Evolutionary conservation across 1,140 invertebrate species (phyloP).

Genomic region (Drosophila ambigua): DNA sequence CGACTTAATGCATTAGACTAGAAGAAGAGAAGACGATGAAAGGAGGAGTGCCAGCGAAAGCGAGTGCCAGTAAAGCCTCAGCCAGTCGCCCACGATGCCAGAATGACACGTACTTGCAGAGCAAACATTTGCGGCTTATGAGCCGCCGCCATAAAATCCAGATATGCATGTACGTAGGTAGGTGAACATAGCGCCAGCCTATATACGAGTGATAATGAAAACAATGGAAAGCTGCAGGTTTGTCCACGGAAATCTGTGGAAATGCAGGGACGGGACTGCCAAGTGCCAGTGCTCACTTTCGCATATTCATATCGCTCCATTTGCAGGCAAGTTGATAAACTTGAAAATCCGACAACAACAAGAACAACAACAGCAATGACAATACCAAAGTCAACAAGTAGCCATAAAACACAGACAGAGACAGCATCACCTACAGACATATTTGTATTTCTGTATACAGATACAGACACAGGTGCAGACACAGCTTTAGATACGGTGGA

Average conservation of each 20-base stretch:
- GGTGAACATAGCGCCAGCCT: slow-evolving; percentile 23
- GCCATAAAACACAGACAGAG: slow-evolving; percentile 67
- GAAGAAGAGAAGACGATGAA: slow-evolving; percentile 37
- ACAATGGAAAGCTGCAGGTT: slow-evolving; percentile 32
- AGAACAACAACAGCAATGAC: slow-evolving; percentile 14
- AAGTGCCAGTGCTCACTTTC: slow-evolving; percentile 17
- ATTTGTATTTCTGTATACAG: no score
- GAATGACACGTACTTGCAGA: slow-evolving; percentile 69
- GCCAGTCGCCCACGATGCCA: slow-evolving; percentile 23
- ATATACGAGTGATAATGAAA: slow-evolving; percentile 40
- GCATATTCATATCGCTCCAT: slow-evolving; percentile 61
- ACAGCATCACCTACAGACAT: slow-evolving; percentile 11
- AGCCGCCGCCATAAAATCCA: neutral
- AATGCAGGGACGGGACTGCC: slow-evolving; percentile 4
- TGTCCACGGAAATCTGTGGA: slow-evolving; percentile 17
- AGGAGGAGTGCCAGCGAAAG: slow-evolving; percentile 23
- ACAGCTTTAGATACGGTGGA: slow-evolving; percentile 7
- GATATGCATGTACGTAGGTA: slow-evolving; percentile 7
- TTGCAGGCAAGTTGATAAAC: slow-evolving; percentile 62
- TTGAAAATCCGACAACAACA: slow-evolving; percentile 57
- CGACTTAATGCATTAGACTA: slow-evolving; percentile 77
- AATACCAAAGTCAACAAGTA: slow-evolving; percentile 61
- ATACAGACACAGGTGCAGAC: slow-evolving; percentile 22
- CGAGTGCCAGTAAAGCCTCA: slow-evolving; percentile 28
- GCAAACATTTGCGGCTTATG: slow-evolving; percentile 71